These are phyloP conservation scores for Sepiola atlantica DNA, from an alignment of 2,888 invertebrate genomes.

Conservation along the genomic window DNA sequence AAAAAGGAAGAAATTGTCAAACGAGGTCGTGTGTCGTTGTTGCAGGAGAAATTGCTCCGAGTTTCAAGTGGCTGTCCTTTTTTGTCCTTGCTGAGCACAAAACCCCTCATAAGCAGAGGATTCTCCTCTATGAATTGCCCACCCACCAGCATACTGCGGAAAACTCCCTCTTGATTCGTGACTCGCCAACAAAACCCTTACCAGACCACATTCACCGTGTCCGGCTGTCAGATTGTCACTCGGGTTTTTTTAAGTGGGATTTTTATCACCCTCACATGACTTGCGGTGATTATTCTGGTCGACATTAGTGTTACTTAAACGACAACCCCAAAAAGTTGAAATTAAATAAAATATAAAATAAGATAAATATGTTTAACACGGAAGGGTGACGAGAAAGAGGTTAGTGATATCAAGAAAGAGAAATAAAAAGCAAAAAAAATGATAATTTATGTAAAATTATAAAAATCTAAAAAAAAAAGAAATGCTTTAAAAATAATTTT, in stretches of 20 bases:
- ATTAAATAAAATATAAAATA: slow-evolving; percentile 18
- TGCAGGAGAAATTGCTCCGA: not conserved
- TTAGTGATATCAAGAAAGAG: not conserved
- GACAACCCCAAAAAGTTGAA: not conserved
- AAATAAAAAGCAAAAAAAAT: not conserved
- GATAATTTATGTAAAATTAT: not conserved
- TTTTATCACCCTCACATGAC: slow-evolving; percentile 20
- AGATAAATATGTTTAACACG: not conserved
- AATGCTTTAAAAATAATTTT: not conserved
- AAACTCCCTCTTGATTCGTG: not conserved
- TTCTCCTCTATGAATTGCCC: not conserved
- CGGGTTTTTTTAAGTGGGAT: slow-evolving; percentile 32
- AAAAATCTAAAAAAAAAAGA: not conserved
- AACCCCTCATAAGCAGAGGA: not conserved
- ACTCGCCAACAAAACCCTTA: not conserved
- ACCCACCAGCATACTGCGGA: not conserved
- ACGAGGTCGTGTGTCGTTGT: not conserved
- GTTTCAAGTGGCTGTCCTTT: not conserved
- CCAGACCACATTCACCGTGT: not conserved
- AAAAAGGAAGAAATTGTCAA: slow-evolving; percentile 14
- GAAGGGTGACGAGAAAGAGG: not conserved
- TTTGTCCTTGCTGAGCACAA: not conserved
- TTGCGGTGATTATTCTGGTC: not conserved
- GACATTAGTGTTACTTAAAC: not conserved
- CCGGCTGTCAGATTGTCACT: slow-evolving; percentile 32